Base-by-base conservation (phyloP, 2,113 vertebrate genomes). In the Ondatra zibethicus region DNA sequence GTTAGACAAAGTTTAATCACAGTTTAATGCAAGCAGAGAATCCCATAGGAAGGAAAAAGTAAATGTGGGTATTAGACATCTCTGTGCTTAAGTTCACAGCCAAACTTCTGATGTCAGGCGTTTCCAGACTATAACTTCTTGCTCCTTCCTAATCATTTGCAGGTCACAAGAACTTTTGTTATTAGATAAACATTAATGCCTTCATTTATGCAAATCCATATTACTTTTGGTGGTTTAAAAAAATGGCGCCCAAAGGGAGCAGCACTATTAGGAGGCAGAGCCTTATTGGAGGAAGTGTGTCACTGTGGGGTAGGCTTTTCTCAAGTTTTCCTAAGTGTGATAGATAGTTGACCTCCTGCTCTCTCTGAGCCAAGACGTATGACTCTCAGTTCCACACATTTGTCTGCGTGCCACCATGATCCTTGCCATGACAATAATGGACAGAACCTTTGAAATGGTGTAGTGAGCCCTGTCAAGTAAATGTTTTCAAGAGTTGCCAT, bases 191-290 rank as follows among this genome's bases (percentile, higher is more conserved):
- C 3, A 52, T 36, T 11, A 70, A 42, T 47, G 5, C 33, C 65
- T 70, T 70, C 31, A n/a, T 70, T 70, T 66, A 47, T 31, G 5
- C 29, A 66, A 47, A 65, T 50, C 65, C 21, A 36, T n/a, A n/a
- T 73, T 72, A 23, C 36, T 73, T 39, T 9, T 39, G 36, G 8
- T 39, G n/a, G 3, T 23, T 73, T 11, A 16, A 73, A 73, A 70
- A 73, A 39, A 73, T 73, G n/a, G 25, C 7, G 7, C 36, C 36
- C 7, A 72, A 68, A 72, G 70, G 7, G 33, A 72, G 3, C 17
- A 7, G 68, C 16, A n/a, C 16, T n/a, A n/a, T 72, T n/a, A 5
- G 16, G 36, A 72, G 68, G 33, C 1, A 0, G 14, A 16, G 14
- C 12, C 68, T 36, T 70, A 33, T 36, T 36, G 33, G 33, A 70